phyloP scores from a whole-genome alignment of 2,888 invertebrate genomes.

The Lordiphosa andalusiaca region DNA sequence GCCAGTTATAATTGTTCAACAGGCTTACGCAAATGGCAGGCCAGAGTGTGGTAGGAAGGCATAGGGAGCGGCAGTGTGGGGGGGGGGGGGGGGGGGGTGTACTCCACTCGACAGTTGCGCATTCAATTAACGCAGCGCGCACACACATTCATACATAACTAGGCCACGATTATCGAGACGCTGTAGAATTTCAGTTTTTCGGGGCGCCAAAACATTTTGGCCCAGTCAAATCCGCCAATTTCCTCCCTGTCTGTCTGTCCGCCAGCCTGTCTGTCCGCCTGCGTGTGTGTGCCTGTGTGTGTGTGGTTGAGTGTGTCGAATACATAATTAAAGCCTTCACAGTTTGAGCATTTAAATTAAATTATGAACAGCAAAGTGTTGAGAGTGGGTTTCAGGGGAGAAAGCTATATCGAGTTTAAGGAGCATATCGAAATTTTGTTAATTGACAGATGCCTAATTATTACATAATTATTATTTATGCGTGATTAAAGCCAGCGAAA shows the following conservation, averaged over 20 bases:
- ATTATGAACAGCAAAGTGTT: conserved; percentile 58
- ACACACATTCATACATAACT: conserved; percentile 36
- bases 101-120: conserved; percentile 63
- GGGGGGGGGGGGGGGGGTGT: neutral
- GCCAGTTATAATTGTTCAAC: conserved; percentile 71
- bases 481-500: conserved; percentile 6
- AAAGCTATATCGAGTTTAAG: conserved; percentile 23
- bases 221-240: conserved; percentile 32
- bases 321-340: conserved; percentile 71
- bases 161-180: conserved; percentile 44
- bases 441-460: conserved; percentile 69
- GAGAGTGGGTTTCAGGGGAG: conserved; percentile 5
- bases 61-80: neutral
- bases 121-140: conserved; percentile 63
- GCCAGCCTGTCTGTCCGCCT: conserved; percentile 1
- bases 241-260: conserved; percentile 20
- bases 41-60: conserved; percentile 12
- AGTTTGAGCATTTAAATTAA: conserved; percentile 73
- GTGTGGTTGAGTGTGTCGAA: conserved; percentile 31
- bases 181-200: conserved; percentile 17
- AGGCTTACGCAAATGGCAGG: conserved; percentile 66
- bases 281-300: neutral
- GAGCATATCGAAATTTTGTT: conserved; percentile 62
- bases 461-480: conserved; percentile 71
- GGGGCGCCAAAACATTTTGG: conserved; percentile 32